Base-by-base conservation (phyloP, 2,797 vertebrate species). In the Pangasius macronema region DNA sequence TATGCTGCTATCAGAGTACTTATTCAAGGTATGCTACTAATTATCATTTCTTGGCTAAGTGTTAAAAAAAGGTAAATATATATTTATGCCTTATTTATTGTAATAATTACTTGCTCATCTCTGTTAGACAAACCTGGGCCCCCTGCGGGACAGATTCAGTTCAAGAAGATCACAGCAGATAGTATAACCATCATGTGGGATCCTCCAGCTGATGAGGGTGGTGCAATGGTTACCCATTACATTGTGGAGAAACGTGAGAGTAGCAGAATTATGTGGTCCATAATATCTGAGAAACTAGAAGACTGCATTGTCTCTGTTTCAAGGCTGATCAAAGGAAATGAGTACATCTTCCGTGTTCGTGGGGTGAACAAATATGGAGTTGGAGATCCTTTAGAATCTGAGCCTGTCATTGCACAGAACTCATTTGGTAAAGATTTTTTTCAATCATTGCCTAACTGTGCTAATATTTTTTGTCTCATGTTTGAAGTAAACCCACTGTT, bases 181-280 rank as follows among this genome's bases (percentile, higher is more conserved):
- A 99, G 98, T 92, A 95, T 99, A 88, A 97, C 97, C 27, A 95
- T 99, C 85, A 96, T 95, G 93, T 99, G 99, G 98, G 94, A 95
- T 33, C 97, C 98, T 14, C 99, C 99, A 87, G 91, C 92, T 76
- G 98, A 99, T 91, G 98, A 99, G 81, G 98, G 98, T 5, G 98
- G 99, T 63, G 97, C 98, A 42, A 96, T 97, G 94, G 96, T 99
- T 85, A 98, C 96, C 75, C 98, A 99, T 90, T 99, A 99, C 91
- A 96, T 99, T 72, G 97, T 99, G 91, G 99, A 99, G 92, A 99
- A 99, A 93, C 96, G 99, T 81, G 98, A 99, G 92, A 98, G 97
- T 90, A 99, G 98, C 92, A 96, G 99, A 3, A 94, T 99, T n/a
- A 97, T 99, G 87, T 99, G 99, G 99, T 99, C 98, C 81, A 96